phyloP scores from a whole-genome alignment of 1,140 invertebrate species.

The Drosophila lacertosa region DNA sequence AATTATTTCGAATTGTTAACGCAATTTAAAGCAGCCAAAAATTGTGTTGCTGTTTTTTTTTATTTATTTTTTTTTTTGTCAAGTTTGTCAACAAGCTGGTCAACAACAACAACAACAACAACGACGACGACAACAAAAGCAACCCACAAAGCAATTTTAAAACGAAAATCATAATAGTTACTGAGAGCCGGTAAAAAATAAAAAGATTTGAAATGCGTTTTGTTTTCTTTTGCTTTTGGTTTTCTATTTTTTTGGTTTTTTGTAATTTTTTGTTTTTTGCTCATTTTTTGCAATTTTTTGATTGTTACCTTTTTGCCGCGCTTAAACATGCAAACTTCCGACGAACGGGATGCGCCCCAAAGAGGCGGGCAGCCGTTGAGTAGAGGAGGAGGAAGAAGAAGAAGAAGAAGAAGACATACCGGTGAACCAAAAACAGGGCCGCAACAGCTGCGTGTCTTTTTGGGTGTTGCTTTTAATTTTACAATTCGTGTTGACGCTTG shows the following conservation, averaged over 20 bases:
- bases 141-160: constrained; percentile 18
- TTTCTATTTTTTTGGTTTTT: constrained; percentile 22
- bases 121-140: constrained; percentile 16
- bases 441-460: constrained; percentile 10
- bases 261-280: constrained; percentile 16
- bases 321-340: constrained; percentile 56
- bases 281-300: constrained; percentile 25
- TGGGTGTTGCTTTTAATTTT: constrained; percentile 44
- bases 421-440: neutral
- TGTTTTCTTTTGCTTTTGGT: constrained; percentile 37
- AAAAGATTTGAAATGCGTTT: constrained; percentile 45
- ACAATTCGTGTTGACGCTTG: constrained; percentile 22
- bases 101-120: constrained; percentile 23
- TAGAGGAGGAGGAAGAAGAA: neutral
- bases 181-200: constrained; percentile 31
- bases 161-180: constrained; percentile 56
- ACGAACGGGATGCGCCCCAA: constrained; percentile 18
- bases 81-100: constrained; percentile 28
- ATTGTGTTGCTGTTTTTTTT: constrained; percentile 9
- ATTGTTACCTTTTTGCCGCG: constrained; percentile 17
- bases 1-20: constrained; percentile 59
- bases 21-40: constrained; percentile 25
- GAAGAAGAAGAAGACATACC: neutral
- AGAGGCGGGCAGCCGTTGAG: constrained; percentile 6
- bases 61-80: too few relatives aligned